Base-by-base conservation (phyloP, 2,797 vertebrate species). In the Hemibagrus guttatus region DNA sequence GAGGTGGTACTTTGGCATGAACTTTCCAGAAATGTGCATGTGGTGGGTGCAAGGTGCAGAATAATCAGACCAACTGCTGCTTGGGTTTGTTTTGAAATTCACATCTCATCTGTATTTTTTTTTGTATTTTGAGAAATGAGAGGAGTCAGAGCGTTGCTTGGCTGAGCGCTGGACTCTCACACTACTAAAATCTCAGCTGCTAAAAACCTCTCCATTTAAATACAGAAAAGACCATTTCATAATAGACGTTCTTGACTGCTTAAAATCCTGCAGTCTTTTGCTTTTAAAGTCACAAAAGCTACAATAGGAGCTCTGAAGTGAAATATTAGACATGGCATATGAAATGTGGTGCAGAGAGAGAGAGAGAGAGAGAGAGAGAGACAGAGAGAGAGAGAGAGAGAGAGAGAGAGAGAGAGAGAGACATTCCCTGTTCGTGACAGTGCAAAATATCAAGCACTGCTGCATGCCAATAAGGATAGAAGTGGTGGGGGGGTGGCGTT, bases 31-130 rank as follows among this genome's bases (percentile, higher is more conserved):
- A 88, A 74, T 74, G 66, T 54, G 81, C 72, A 81, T 63, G 80
- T 81, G 71, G 66, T 46, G 63, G 84, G 52, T 75, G 42, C 28
- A 35, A 63, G 66, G 87, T 16, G 35, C 46, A 11, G 68, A 46
- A 86, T 84, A 87, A 90, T 88, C 85, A 85, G 75, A 42, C 54
- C 26, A 72, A 75, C 82, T 42, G 26, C 75, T 86, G 87, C 78
- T 58, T 74, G 6, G 46, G 56, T 68, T 90, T n/a, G 42, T 79
- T 86, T 81, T 89, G 83, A 74, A 82, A 87, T 58, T 85, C 83
- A 87, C 78, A 89, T 86, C 69, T 88, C 46, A 89, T 75, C 58
- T 39, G 61, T 87, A 85, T 81, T 72, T 68, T 87, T 84, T 23
- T 11, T 61, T 11, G 7, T 68, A 6, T 31, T 17, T 66, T 79